Percentiles rank a stretch among this genome's conserved stretches.
phyloP scores from a whole-genome alignment of 2,888 invertebrate genomes.

The Beris chalybata region DNA sequence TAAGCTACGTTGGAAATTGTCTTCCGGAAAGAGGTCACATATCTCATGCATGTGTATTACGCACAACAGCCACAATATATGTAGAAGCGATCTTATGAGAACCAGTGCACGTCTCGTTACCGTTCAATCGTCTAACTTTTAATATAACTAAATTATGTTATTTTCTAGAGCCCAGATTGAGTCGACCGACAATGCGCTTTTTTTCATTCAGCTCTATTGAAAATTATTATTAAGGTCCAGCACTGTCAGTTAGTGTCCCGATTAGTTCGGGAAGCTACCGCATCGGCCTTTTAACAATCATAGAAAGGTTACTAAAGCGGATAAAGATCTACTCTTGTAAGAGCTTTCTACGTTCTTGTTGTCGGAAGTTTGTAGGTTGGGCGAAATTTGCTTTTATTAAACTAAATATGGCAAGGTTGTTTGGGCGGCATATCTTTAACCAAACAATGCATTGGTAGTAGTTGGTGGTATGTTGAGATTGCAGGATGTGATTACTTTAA shows the following conservation, averaged over 20 bases:
- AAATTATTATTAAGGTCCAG: no score
- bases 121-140: constrained; percentile 23
- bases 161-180: no score
- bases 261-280: background rate
- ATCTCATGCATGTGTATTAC: background rate
- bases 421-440: no score
- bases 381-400: background rate
- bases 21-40: constrained; percentile 30
- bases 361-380: constrained; percentile 27
- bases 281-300: constrained; percentile 11
- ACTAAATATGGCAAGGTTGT: no score
- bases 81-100: constrained; percentile 8
- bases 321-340: background rate
- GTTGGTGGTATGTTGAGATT: no score
- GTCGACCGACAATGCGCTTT: no score
- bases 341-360: background rate
- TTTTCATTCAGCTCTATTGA: no score
- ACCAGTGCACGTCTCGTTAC: constrained; percentile 28
- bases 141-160: no score
- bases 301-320: constrained; percentile 11
- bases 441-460: no score
- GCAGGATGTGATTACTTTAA: no score
- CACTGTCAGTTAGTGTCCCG: no score
- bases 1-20: constrained; percentile 14
- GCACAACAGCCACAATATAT: constrained; percentile 10